phyloP scores from a whole-genome alignment of 2,888 invertebrate genomes.

The Omphaloscelis lunosa region DNA sequence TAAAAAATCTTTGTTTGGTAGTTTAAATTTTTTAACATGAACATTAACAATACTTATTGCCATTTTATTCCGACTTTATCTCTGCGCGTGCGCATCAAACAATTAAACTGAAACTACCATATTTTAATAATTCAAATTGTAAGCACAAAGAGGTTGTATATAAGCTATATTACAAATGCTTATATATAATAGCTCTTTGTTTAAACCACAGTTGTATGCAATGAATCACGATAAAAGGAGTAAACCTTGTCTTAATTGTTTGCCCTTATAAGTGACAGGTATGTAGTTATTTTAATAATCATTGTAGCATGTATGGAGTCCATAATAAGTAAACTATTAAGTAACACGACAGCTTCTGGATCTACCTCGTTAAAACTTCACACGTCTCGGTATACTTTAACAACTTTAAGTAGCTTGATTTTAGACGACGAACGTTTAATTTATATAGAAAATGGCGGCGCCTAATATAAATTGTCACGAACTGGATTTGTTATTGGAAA shows the following conservation, averaged over 20 bases:
- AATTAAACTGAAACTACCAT: constrained; percentile 33
- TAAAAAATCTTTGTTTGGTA: too few relatives aligned
- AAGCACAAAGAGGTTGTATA: constrained; percentile 12
- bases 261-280: constrained; percentile 54
- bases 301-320: constrained; percentile 40
- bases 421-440: constrained; percentile 75
- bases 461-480: constrained; percentile 51
- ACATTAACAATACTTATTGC: constrained; percentile 4
- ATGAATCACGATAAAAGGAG: constrained; percentile 59
- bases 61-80: constrained; percentile 23
- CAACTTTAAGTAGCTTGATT: constrained; percentile 77
- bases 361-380: constrained; percentile 82
- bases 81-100: constrained; percentile 29
- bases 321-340: constrained; percentile 71
- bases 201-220: constrained; percentile 19
- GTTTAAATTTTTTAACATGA: background rate
- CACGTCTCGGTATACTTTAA: constrained; percentile 79
- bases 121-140: background rate
- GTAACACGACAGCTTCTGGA: constrained; percentile 72
- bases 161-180: background rate
- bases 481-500: constrained; percentile 18
- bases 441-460: constrained; percentile 66
- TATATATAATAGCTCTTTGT: constrained; percentile 47
- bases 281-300: constrained; percentile 49
- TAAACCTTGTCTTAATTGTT: constrained; percentile 55